Percentiles rank a stretch among this genome's conserved stretches.
Conservation (phyloP, 2,888 invertebrate species). For the Hypomecis atomaria region DNA sequence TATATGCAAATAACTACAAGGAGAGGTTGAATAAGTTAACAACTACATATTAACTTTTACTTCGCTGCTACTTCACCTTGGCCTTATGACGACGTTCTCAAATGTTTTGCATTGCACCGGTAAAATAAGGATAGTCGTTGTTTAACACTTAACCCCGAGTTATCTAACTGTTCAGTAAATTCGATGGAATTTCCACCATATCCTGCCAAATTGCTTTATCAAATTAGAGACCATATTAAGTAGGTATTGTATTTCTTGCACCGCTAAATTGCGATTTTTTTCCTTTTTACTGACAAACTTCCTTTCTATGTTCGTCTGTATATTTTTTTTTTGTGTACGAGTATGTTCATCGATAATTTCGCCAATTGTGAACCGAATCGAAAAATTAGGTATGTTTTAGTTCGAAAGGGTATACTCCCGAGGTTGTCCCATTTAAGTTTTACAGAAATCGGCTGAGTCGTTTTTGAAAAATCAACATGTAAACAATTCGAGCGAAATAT, state of each 20-base stretch:
- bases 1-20: not conserved
- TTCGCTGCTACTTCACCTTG: slow-evolving; percentile 34
- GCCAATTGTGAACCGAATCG: too few species aligned
- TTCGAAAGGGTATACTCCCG: too few species aligned
- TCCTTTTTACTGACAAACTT: not conserved
- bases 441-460: too few species aligned
- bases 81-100: slow-evolving; percentile 36
- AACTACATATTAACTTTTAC: slow-evolving; percentile 13
- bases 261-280: slow-evolving; percentile 2
- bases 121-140: slow-evolving; percentile 16
- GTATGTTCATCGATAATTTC: too few species aligned
- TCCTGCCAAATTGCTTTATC: slow-evolving; percentile 10
- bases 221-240: slow-evolving; percentile 2
- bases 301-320: too few species aligned
- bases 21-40: not conserved
- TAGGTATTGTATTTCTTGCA: not conserved
- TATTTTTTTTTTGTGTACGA: too few species aligned
- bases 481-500: too few species aligned
- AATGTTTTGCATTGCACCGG: slow-evolving; percentile 22
- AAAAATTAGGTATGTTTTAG: too few species aligned
- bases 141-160: slow-evolving; percentile 5
- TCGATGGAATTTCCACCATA: slow-evolving; percentile 28
- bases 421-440: too few species aligned
- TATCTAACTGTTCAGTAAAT: slow-evolving; percentile 21
- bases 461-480: too few species aligned